These are phyloP conservation scores for Tursiops truncatus DNA, from an alignment of 2,113 vertebrate genomes.

Conservation along the genomic window DNA sequence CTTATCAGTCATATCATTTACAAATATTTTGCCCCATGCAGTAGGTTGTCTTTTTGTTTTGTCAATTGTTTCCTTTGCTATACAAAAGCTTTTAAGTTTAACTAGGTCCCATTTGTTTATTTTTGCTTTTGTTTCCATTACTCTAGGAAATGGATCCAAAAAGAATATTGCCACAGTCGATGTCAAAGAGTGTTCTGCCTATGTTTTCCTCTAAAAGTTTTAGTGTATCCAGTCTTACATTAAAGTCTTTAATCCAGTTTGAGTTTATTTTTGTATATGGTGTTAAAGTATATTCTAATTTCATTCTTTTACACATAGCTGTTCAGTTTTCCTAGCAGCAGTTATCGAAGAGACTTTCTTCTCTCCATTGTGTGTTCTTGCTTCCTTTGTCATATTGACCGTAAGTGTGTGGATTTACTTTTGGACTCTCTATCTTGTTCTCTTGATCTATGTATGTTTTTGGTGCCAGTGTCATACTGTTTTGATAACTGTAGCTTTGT, in stretches of 20 bases:
- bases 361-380: background rate
- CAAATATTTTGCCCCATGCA: too few species aligned
- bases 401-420: background rate
- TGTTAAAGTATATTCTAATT: background rate
- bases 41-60: too few species aligned
- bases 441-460: background rate
- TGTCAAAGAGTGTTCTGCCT: background rate
- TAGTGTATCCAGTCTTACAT: background rate
- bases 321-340: background rate
- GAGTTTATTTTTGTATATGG: background rate
- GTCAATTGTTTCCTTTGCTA: too few species aligned
- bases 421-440: background rate
- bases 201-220: background rate
- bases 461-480: background rate
- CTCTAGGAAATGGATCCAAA: background rate
- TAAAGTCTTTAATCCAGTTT: background rate
- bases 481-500: background rate
- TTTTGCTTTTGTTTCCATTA: background rate
- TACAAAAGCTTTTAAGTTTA: too few species aligned
- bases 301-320: background rate
- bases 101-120: background rate
- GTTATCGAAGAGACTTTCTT: background rate
- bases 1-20: too few species aligned
- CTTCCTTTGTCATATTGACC: background rate
- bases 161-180: rapidly evolving